Evolutionary conservation across 2,113 vertebrate genomes (phyloP), one percentile per base, ranked within the genome.

Genomic region (Pica pica): DNA sequence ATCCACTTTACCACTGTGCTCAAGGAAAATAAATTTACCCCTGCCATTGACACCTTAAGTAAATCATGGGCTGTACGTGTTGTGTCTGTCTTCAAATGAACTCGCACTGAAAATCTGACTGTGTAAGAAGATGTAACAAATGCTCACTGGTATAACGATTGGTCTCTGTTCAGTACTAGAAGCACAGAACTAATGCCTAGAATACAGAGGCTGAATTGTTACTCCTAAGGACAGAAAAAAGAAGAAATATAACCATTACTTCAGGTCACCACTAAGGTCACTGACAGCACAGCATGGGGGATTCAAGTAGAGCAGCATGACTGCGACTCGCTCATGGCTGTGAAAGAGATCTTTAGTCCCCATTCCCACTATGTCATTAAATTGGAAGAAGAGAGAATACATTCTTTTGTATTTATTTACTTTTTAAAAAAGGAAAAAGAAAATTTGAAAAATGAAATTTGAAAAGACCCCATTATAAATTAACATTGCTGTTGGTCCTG

Each of bases 221-320:
- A 56, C 56, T 93, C 49, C 53, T 46, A 56, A 78, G 78, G 20
- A 56, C 8, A n/a, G 35, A 68, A 78, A 73, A 74, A 83, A 64
- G 67, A 44, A 80, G 27, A 84, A 87, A 84, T 50, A 83, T 77
- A 93, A 77, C 63, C 85, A 92, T 93, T 96, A 84, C 76, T 96
- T 86, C 76, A 90, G 92, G 94, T 94, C 92, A 83, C 56, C 75
- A 63, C 67, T 77, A 63, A 96, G 94, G 94, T 96, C 93, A 95
- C 68, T 86, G 92, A 78, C 76, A 92, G 53, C 94, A 60, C 88
- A 83, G 94, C 85, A 50, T 87, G 93, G 44, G 90, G 79, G 68
- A 90, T 90, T 92, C 85, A 95, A 95, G 83, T 78, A 50, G 52
- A 96, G 88, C 88, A 93, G 83, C 88, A 81, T 79, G 92, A 83